Conservation (phyloP, 2,113 vertebrate genomes). For the Tetrao urogallus region DNA sequence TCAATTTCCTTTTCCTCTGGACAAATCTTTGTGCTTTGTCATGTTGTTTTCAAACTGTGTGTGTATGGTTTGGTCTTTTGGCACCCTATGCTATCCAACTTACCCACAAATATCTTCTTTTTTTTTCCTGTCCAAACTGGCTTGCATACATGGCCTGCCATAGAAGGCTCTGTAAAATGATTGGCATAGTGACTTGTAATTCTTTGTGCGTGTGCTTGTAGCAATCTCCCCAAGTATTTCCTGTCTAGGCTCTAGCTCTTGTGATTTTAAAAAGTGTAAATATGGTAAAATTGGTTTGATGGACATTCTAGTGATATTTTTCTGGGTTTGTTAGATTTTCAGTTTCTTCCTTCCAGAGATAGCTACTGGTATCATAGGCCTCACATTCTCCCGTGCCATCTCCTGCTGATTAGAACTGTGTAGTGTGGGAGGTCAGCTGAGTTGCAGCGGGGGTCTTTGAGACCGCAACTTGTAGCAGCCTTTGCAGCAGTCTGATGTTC, state of each 20-base stretch:
- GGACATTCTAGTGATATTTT: not conserved
- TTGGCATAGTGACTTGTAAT: not conserved
- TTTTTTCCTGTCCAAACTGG: not conserved
- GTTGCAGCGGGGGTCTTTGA: not conserved
- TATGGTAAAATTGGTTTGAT: not conserved
- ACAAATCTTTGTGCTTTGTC: constrained; percentile 23
- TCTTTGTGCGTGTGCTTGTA: not conserved
- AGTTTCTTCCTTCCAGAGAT: not conserved
- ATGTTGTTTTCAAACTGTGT: constrained; percentile 14
- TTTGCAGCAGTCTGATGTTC: not conserved
- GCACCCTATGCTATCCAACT: not conserved
- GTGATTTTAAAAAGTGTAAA: not conserved
- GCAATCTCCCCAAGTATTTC: not conserved
- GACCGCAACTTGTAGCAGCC: not conserved
- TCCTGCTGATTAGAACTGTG: not conserved
- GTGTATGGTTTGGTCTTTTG: constrained; percentile 4
- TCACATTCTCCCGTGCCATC: not conserved
- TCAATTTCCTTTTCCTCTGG: constrained; percentile 19
- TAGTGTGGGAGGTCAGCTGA: not conserved
- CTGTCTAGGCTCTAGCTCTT: not conserved
- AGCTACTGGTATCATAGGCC: not conserved
- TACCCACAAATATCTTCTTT: not conserved
- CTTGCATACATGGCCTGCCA: not conserved
- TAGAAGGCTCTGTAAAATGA: not conserved
- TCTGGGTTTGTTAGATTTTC: not conserved